Base-by-base conservation (phyloP, 2,888 invertebrate species). In the Amaurobius ferox region DNA sequence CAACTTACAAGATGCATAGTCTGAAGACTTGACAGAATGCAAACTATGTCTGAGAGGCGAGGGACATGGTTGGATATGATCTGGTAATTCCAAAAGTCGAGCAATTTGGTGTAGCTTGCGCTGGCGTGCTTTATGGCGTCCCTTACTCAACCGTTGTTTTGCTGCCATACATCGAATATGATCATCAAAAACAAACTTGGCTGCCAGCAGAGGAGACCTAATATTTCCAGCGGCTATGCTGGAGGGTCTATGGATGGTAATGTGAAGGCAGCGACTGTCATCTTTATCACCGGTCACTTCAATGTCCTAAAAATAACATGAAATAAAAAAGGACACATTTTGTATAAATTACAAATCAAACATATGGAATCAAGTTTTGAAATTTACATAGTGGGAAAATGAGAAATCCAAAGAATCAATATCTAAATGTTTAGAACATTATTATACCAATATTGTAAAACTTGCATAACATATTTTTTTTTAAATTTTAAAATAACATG, bases 151-250 rank as follows among this genome's bases (percentile, higher is more conserved):
- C 80, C 92, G 91, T 90, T 99, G 99, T 90, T 98, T 99, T 29
- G 99, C 99, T 23, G 99, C 98, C 98, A 99, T 98, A 91, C 98
- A 99, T 35, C 99, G 94, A 89, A 99, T 99, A 91, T 99, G 98
- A 92, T 99, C 99, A 91, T 99, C 99, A 91, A 99, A 99, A 87
- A 98, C 94, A 92, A 99, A 98, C 92, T 96, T 97, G 11, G 97
- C 96, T 2, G 96, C 94, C 9, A 98, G 92, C n/a, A 97, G 91
- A 0, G 97, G 95, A 0, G 95, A 94, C 67, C 90, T 88, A 32
- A 89, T 89, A 28, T 44, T 86, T 11, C 86, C 81, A 95, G 29
- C 94, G 92, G 0, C 94, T 79, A 44, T 89, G 88, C 71, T 89
- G 93, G n/a, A 93, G 93, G 86, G 44, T 89, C 35, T 91, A 90